Evolutionary conservation across 2,888 invertebrate species (phyloP), one percentile per base, ranked within the genome.

Genomic region (Drosophila barbarae): DNA sequence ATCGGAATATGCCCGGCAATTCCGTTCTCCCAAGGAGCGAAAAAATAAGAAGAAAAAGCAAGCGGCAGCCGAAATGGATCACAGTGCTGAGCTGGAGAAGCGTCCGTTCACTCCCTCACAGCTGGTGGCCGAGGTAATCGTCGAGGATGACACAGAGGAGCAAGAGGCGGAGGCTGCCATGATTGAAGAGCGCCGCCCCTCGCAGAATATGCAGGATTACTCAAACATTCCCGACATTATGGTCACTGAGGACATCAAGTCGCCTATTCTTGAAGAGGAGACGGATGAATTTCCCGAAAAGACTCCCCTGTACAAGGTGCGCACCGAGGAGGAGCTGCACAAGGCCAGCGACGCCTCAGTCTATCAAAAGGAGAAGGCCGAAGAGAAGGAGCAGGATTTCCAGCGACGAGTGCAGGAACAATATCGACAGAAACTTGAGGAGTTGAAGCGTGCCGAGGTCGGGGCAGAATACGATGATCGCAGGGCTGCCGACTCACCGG

Each of bases 401-500:
- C 91, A 77, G 87, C 88, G 87, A 78, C 88, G 86, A 83, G 88
- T 90, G 0, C 88, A 89, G 35, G 86, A 88, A 52, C 89, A 90
- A 66, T 90, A 89, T 58, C 91, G 90, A 74, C 91, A 92, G 51
- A 92, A 94, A 84, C 89, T 92, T 30, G 90, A 92, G 18, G 91
- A 92, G 18, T 91, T 93, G 3, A 93, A 94, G 79, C 84, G 85
- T 5, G 82, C 87, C 1, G 87, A 87, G 53, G 77, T 84, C 4
- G 84, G 87, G 3, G 92, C 91, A 6, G 86, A 91, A 21, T 90
- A 90, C 72, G 91, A 91, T 34, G 91, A 91, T 68, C 84, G 88
- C 51, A 91, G 92, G 71, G 92, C 92, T 76, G 91, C 92, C 70
- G 94, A 95, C 75, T 95, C 95, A 0, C 95, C 95, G 0, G 96